Percentiles rank a stretch among this genome's conserved stretches.
Conservation (phyloP, 2,888 invertebrate species). For the Idaea aversata region DNA sequence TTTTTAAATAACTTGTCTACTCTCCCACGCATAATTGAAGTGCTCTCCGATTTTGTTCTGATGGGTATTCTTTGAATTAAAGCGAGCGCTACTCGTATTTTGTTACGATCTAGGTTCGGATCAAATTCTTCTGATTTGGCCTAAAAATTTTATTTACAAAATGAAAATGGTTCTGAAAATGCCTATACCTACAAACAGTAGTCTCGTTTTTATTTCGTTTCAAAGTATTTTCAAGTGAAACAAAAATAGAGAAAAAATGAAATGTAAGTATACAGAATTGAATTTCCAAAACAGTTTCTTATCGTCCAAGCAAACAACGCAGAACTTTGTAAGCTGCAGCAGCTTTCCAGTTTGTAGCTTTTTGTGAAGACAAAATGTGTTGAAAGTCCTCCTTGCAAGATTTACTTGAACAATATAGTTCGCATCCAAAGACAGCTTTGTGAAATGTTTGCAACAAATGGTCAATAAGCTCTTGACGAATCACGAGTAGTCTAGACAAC, state of each 20-base stretch:
- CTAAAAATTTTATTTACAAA: neutral
- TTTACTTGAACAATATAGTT: neutral
- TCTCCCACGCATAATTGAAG: neutral
- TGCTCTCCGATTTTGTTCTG: constrained; percentile 1
- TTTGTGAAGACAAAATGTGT: neutral
- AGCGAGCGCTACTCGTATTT: neutral
- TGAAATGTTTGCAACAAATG: neutral
- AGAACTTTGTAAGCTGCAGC: neutral
- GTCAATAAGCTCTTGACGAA: no score
- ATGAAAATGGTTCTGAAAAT: neutral
- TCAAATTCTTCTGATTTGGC: neutral
- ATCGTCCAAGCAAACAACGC: neutral
- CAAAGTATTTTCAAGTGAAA: neutral
- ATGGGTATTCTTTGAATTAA: neutral
- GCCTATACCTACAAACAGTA: neutral
- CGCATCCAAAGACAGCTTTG: neutral
- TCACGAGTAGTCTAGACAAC: no score
- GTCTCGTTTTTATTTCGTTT: neutral
- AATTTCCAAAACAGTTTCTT: neutral
- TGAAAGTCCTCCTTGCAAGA: neutral
- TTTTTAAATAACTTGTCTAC: neutral
- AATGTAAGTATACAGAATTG: neutral
- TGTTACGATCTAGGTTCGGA: neutral
- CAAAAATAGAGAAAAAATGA: neutral
- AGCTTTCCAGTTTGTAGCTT: neutral